These are phyloP conservation scores for Machimus rusticus DNA, from an alignment of 2,888 invertebrate genomes.

Conservation along the genomic window DNA sequence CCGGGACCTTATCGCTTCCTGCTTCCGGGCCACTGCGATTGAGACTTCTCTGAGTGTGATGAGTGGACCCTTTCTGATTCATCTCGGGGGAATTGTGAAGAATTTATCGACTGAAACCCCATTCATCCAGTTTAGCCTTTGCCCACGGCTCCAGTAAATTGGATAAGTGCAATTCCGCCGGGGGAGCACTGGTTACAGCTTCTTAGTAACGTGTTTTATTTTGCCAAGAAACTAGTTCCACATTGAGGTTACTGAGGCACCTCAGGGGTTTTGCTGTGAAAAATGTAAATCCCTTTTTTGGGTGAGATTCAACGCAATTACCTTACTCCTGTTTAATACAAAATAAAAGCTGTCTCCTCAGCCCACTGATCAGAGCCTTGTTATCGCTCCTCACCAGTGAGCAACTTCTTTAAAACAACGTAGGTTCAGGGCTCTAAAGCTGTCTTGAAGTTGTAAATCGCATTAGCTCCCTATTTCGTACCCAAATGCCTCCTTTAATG, in stretches of 20 bases:
- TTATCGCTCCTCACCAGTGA: neutral
- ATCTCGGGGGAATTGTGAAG: neutral
- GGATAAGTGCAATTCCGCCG: neutral
- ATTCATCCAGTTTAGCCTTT: neutral
- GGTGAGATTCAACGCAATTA: neutral
- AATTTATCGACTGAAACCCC: conserved; percentile 15
- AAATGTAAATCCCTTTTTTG: neutral
- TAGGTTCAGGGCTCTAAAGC: neutral
- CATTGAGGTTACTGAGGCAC: neutral
- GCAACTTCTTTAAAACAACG: neutral
- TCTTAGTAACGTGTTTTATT: neutral
- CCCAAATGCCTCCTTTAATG: neutral
- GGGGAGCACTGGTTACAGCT: neutral
- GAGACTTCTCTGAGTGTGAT: neutral
- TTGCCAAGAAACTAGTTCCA: neutral
- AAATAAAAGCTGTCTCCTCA: neutral
- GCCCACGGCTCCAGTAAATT: neutral
- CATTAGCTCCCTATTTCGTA: neutral
- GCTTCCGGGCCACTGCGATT: conserved; percentile 29
- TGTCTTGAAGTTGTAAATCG: neutral
- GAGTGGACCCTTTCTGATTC: neutral
- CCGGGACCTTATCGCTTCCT: conserved; percentile 28
- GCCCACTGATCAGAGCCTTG: neutral
- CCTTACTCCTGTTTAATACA: neutral
- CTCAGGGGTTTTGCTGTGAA: neutral